phyloP scores from a whole-genome alignment of 2,113 vertebrate species.

The Centrocercus urophasianus region DNA sequence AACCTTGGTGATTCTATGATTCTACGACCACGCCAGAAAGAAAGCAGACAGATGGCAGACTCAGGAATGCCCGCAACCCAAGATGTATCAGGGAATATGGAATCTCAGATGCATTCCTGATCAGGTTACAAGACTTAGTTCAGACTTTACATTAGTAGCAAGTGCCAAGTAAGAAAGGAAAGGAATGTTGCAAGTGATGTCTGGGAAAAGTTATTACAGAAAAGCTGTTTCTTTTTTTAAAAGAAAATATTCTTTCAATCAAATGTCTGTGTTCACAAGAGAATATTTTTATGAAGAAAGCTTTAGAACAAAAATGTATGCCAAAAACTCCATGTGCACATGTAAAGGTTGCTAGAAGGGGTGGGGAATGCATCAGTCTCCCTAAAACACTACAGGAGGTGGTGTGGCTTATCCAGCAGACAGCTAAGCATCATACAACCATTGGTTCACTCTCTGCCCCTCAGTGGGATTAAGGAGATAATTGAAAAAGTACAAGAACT shows the following conservation, averaged over 20 bases:
- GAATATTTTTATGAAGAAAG: background rate
- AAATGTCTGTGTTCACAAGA: background rate
- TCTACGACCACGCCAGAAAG: background rate
- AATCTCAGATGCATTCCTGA: background rate
- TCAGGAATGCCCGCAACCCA: background rate
- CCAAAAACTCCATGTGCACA: background rate
- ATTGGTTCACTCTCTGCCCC: background rate
- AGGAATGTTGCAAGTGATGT: background rate
- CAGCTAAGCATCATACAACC: background rate
- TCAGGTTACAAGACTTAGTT: background rate
- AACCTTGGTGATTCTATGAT: background rate
- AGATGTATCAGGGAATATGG: background rate
- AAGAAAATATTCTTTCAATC: background rate
- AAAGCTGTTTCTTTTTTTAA: background rate
- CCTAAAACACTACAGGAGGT: background rate
- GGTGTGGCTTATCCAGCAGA: background rate
- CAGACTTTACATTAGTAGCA: background rate
- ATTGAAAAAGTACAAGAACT: background rate
- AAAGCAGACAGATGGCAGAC: background rate
- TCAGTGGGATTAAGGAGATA: background rate
- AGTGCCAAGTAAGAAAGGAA: background rate
- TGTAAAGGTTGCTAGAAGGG: background rate
- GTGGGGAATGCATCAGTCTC: background rate
- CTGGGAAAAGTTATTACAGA: background rate
- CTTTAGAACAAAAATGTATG: background rate